Percentiles rank a stretch among this genome's conserved stretches.
These are phyloP conservation scores for Thalassarche chlororhynchos DNA, from an alignment of 2,113 vertebrate species.

Conservation along the genomic window DNA sequence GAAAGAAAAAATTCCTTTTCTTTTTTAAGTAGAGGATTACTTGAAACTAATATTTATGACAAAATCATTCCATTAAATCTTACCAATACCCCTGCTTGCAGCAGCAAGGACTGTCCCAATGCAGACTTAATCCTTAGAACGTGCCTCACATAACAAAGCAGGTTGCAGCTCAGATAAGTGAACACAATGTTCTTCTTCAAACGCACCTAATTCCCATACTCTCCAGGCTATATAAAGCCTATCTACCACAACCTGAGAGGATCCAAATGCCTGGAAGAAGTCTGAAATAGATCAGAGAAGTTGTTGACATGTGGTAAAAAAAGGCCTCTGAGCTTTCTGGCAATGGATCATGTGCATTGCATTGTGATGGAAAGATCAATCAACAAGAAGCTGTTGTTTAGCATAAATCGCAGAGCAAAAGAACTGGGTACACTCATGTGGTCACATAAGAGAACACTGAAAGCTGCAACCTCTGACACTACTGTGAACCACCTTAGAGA, in stretches of 20 bases:
- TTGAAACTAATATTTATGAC: not conserved
- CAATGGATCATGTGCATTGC: accelerated
- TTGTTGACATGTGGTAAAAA: not conserved
- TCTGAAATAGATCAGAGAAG: not conserved
- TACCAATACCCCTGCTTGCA: not conserved
- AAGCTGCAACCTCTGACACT: not conserved
- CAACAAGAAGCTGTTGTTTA: not conserved
- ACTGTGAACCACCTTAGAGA: not conserved
- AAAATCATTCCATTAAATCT: not conserved
- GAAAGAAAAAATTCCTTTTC: not conserved
- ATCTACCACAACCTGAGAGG: not conserved
- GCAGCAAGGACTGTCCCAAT: not conserved
- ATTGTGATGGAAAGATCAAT: not conserved
- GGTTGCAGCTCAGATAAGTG: not conserved
- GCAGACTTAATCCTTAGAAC: not conserved
- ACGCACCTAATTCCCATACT: not conserved
- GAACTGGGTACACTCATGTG: accelerated
- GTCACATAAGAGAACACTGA: not conserved
- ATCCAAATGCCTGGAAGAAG: not conserved
- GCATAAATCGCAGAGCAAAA: not conserved
- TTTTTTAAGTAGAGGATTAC: not conserved
- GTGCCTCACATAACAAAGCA: not conserved
- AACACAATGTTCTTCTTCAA: not conserved
- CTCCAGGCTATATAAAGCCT: not conserved
- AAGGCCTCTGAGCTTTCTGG: not conserved